These are phyloP conservation scores for Limonius californicus DNA, from an alignment of 1,140 invertebrate genomes.

Conservation along the genomic window DNA sequence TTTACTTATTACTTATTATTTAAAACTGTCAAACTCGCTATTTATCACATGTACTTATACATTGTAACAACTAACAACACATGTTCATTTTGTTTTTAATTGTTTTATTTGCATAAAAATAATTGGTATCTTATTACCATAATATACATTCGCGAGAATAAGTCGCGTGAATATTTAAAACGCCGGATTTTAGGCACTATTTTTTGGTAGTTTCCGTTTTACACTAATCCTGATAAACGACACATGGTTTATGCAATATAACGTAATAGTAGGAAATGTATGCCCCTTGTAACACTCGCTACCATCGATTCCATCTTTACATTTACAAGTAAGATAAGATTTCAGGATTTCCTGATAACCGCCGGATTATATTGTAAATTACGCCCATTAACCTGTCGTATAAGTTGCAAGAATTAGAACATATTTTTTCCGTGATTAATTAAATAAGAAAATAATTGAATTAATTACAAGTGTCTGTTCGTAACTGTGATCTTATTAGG, in stretches of 20 bases:
- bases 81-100: slow-evolving; percentile 14
- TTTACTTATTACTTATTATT: background rate
- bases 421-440: background rate
- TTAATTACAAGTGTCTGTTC: background rate
- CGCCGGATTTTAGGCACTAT: background rate
- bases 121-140: slow-evolving; percentile 6
- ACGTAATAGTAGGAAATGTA: no score
- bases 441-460: background rate
- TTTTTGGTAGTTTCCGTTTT: background rate
- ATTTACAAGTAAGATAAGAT: no score
- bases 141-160: background rate
- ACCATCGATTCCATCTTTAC: no score
- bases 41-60: background rate
- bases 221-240: background rate
- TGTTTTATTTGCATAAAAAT: slow-evolving; percentile 14
- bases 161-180: background rate
- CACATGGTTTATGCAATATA: no score
- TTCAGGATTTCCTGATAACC: no score
- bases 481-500: background rate
- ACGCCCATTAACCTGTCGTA: no score
- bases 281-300: no score
- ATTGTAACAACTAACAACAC: background rate
- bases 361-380: no score
- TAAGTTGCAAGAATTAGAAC: background rate
- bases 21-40: background rate